Evolutionary conservation across 2,113 vertebrate genomes (phyloP).

Genomic region (Brachypodius melanocephalos): DNA sequence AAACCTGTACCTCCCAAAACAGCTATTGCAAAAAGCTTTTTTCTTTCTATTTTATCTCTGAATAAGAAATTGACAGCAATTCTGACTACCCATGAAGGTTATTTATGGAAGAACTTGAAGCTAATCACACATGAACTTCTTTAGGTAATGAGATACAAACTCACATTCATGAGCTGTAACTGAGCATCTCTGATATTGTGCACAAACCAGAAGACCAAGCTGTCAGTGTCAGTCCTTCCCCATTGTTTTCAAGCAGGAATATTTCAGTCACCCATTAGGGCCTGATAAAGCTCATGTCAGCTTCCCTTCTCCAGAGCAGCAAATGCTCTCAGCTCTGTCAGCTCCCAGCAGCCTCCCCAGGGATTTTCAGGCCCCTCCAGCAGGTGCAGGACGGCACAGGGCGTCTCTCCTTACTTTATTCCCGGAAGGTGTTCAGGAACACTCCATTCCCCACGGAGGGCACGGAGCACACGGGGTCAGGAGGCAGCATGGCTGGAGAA

Average conservation of each 20-base stretch:
- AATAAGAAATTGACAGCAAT: not conserved
- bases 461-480: accelerated
- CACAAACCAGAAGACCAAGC: not conserved
- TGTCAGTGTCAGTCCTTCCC: not conserved
- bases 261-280: not conserved
- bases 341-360: not conserved
- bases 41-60: not conserved
- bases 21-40: not conserved
- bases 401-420: conserved; percentile 1
- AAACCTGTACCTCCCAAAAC: not conserved
- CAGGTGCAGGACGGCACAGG: not conserved
- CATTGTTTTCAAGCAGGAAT: not conserved
- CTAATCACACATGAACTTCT: not conserved
- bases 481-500: not conserved
- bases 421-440: not conserved
- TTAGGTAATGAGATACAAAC: not conserved
- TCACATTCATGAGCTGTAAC: not conserved
- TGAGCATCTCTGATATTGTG: not conserved
- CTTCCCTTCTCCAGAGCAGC: not conserved
- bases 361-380: not conserved
- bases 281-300: not conserved
- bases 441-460: not conserved
- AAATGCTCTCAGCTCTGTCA: not conserved
- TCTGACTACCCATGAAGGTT: not conserved
- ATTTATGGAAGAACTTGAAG: not conserved